Evolutionary conservation across 2,113 vertebrate genomes (phyloP), one percentile per base, ranked within the genome.

Genomic region (Myxocyprinus asiaticus): DNA sequence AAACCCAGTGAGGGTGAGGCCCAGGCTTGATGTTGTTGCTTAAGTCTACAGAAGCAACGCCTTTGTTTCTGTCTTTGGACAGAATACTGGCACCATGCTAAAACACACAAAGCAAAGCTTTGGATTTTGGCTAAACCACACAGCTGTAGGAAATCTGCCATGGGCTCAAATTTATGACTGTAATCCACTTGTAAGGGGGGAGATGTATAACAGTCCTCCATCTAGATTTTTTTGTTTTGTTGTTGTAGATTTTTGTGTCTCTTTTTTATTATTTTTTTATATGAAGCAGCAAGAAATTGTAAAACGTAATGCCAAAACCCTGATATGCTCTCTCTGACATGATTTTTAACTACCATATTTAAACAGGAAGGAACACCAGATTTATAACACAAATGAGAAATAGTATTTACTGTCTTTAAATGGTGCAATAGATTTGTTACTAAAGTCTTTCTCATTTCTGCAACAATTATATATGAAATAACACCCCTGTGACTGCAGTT

Each of bases 11-110:
- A 0, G 86, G 64, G 90, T 77, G 4, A 92, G 96, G 84, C 47
- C 47, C 89, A 72, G 77, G 78, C 90, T 92, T 88, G 96, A 98
- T 96, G 92, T 91, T 81, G 55, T 45, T 87, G 89, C 86, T 89
- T 81, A 91, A n/a, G 85, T 88, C 11, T 80, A 48, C 71, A 78
- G 61, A 85, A 83, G 84, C 42, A 81, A 65, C 5, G 67, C 67
- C 76, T 44, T 51, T 33, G 5, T 56, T 47, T 78, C 84, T 53
- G 59, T 48, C 75, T 84, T 61, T 62, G 43, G 11, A 22, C 61
- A 72, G 80, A 66, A 84, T 62, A 84, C 58, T 45, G 67, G 45
- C 14, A 78, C 14, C 12, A 69, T 12, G 53, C 43, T 61, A 14
- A 67, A 33, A 33, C 12, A 71, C 55, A 33, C 4, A 69, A 50